Conservation (phyloP, 2,113 vertebrate genomes). For the Felis catus region DNA sequence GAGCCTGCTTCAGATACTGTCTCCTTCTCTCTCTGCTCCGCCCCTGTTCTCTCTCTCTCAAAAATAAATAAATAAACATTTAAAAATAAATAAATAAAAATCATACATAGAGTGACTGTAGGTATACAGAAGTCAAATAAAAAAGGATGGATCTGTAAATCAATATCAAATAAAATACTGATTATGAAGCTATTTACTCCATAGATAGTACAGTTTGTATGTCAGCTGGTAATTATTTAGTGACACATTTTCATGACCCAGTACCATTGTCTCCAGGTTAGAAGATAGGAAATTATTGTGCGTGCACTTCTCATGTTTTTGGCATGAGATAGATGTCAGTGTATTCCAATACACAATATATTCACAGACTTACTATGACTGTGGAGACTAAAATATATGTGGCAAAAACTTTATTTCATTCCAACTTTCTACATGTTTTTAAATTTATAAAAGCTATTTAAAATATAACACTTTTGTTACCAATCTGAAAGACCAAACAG, state of each 20-base stretch:
- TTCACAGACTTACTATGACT: neutral
- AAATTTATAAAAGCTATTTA: neutral
- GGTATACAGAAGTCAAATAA: neutral
- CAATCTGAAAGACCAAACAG: neutral
- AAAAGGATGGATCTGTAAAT: constrained; percentile 15
- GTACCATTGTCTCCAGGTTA: neutral
- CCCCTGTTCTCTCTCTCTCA: too few relatives aligned
- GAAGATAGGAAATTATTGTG: neutral
- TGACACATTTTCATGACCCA: neutral
- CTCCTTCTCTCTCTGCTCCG: too few relatives aligned
- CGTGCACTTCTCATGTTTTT: neutral
- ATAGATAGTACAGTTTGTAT: neutral
- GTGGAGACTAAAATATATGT: neutral
- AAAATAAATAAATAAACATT: too few relatives aligned
- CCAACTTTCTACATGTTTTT: neutral
- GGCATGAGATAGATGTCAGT: neutral
- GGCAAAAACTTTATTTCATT: neutral
- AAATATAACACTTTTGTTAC: neutral
- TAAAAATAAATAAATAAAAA: neutral
- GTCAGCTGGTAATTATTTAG: neutral
- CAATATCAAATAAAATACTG: constrained; percentile 7
- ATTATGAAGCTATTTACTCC: neutral
- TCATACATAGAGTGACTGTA: neutral
- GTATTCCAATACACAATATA: neutral
- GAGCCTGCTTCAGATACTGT: too few relatives aligned